These are phyloP conservation scores for Anguilla marmorata DNA, from an alignment of 2,797 vertebrate genomes.

Conservation along the genomic window DNA sequence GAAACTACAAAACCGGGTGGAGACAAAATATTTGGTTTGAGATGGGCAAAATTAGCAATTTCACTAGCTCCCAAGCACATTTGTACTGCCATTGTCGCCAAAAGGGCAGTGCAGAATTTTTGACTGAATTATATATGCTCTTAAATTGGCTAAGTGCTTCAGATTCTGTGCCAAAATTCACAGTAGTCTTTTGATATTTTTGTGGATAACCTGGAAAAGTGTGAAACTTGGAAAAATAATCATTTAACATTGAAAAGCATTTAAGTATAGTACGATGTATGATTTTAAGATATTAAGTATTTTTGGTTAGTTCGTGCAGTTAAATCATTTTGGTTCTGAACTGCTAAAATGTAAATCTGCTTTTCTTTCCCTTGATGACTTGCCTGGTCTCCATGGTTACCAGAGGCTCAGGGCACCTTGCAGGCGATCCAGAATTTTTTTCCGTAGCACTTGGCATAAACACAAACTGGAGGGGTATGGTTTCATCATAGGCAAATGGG, in stretches of 20 bases:
- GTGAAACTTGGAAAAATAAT: neutral
- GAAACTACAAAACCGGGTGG: neutral
- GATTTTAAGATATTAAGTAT: neutral
- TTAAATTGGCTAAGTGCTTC: neutral
- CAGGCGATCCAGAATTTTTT: neutral
- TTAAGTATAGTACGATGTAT: neutral
- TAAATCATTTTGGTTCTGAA: neutral
- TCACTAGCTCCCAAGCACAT: neutral
- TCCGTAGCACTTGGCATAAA: constrained; percentile 1
- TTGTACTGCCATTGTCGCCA: neutral
- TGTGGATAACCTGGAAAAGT: neutral
- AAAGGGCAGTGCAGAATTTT: neutral
- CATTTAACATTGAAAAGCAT: neutral
- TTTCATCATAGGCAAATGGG: constrained; percentile 1
- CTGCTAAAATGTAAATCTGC: constrained; percentile 9
- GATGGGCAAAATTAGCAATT: neutral
- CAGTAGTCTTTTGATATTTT: neutral
- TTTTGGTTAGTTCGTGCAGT: neutral
- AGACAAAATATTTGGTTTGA: neutral
- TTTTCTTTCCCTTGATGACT: constrained; percentile 9
- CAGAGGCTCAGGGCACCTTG: constrained; percentile 16
- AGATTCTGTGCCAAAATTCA: neutral
- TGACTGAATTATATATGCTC: too few species aligned
- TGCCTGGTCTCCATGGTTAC: constrained; percentile 19
- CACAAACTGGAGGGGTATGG: neutral